Evolutionary conservation across 2,888 invertebrate species (phyloP).

Genomic region (Tipula lateralis): DNA sequence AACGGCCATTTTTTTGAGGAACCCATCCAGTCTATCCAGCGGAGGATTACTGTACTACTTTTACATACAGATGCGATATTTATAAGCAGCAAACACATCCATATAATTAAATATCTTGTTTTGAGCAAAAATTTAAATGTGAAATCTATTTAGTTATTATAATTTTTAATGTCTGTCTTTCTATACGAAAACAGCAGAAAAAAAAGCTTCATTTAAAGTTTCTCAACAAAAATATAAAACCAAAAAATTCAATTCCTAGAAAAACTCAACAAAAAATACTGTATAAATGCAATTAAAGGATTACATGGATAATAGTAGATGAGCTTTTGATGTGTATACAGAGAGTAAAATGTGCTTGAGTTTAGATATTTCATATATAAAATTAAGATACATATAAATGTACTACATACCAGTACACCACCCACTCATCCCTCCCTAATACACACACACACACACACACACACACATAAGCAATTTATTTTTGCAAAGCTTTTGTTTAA

Average conservation of each 20-base stretch:
- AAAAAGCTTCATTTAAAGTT: neutral
- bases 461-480: neutral
- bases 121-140: neutral
- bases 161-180: neutral
- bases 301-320: constrained; percentile 19
- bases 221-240: neutral
- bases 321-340: neutral
- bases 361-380: neutral
- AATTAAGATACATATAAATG: neutral
- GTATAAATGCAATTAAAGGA: constrained; percentile 2
- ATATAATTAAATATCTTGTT: neutral
- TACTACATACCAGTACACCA: neutral
- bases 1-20: too few species aligned
- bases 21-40: too few species aligned
- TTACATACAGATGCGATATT: too few species aligned
- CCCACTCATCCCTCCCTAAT: too few species aligned
- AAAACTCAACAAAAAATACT: neutral
- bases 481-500: neutral
- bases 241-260: neutral
- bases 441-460: neutral
- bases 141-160: neutral
- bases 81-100: neutral
- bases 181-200: neutral
- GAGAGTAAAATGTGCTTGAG: neutral
- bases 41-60: too few species aligned